Base-by-base conservation (phyloP, 2,888 invertebrate species). In the Coecobrya sp. region DNA sequence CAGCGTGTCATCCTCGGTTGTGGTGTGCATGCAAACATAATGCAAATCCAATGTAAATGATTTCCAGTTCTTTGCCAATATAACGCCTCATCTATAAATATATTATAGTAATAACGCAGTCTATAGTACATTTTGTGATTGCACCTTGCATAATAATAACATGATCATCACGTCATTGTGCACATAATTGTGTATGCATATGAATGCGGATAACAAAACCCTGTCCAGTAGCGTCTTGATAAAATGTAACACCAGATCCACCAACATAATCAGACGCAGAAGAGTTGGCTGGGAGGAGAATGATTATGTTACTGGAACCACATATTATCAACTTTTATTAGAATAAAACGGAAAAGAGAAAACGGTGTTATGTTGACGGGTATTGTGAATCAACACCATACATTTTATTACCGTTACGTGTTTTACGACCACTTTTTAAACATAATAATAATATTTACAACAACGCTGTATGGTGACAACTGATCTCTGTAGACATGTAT, bases 171-270 rank as follows among this genome's bases (percentile, higher is more conserved):
- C 30, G 36, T 36, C 30, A 68, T 68, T 68, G 68, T 68, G 13
- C 68, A 68, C 11, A 68, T 68, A 68, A 68, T 30, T 68, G 30
- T 2, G 7, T 68, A 68, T 11, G 36, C 68, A 68, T 68, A 36
- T 36, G 30, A 68, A 30, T 68, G 27, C 13, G 22, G 68, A 68
- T 68, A 36, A 68, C 68, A 68, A 68, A 68, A 68, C 7, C 27
- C n/a, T 68, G 68, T 68, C 68, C 68, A 16, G 68, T 13, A 3
- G 11, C 49, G 11, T 49, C 49, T 49, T 49, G 49, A 49, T 49
- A 49, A 49, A 49, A 10, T 49, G 10, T 59, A 19, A 7, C 22
- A 59, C 59, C 59, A 59, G 1, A 5, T 2, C 59, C 8, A 22
- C 8, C 5, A 19, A 11, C 13, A 59, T 59, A 1, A 59, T 59